Evolutionary conservation across 1,140 invertebrate species (phyloP).

Genomic region (Anoplolepis gracilipes): DNA sequence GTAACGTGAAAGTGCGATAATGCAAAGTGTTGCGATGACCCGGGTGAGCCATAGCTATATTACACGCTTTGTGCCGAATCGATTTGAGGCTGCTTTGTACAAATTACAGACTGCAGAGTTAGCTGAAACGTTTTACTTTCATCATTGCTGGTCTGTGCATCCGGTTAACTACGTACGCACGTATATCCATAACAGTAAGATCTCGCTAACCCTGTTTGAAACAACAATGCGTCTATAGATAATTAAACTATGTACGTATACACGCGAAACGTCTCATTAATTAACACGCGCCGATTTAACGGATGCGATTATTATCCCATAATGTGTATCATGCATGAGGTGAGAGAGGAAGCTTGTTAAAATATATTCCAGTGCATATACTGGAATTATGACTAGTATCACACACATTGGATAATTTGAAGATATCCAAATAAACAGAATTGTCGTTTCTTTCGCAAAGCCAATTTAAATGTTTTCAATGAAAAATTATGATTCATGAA

Average conservation of each 20-base stretch:
- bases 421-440: background rate
- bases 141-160: slow-evolving; percentile 1
- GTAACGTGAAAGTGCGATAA: slow-evolving; percentile 21
- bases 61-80: background rate
- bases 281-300: slow-evolving; percentile 13
- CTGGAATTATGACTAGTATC: background rate
- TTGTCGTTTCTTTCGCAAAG: background rate
- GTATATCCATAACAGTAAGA: background rate
- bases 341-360: background rate
- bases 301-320: background rate
- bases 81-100: slow-evolving; percentile 17
- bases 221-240: background rate
- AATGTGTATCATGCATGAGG: background rate
- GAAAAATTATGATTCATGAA: background rate
- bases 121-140: slow-evolving; percentile 39
- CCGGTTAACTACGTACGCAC: background rate
- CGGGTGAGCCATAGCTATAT: background rate
- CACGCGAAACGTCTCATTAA: slow-evolving; percentile 27
- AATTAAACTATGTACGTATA: background rate
- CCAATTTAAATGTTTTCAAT: background rate
- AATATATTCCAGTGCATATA: background rate
- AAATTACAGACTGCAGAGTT: slow-evolving; percentile 17
- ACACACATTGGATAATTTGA: background rate
- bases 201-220: background rate
- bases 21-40: background rate